Evolutionary conservation across 2,888 invertebrate genomes (phyloP), one percentile per base, ranked within the genome.

Genomic region (Himalopsyche kuldschensis): DNA sequence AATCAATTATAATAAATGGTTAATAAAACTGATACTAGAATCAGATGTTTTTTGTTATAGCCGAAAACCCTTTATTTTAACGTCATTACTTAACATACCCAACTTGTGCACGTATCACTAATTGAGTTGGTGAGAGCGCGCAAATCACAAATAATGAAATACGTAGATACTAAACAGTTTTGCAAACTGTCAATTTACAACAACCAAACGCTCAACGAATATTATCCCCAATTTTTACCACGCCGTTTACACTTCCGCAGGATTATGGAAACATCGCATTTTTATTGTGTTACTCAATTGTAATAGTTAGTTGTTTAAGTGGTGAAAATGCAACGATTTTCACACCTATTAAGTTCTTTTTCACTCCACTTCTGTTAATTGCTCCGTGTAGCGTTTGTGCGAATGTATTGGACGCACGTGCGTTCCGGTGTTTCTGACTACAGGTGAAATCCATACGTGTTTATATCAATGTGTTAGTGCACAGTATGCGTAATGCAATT

Each of bases 391-490:
- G 69, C 69, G 27, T 69, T 69, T 69, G 15, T 27, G 69, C 69
- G 69, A 69, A 30, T 82, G 82, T 75, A 46, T 47, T 47, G 76
- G 76, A 75, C 76, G 76, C 81, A 81, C 81, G 81, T 81, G 81
- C 81, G 81, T 46, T 35, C 27, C 75, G 81, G 27, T 69, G 69
- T 69, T 69, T 69, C 30, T 69, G 69, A 27, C 69, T 27, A 69
- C 69, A 69, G 69, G 69, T 69, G 69, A 69, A n/a, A 69, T 30
- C 27, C 69, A 27, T 69, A 30, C 30, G 27, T 69, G 69, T 30
- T 69, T 8, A 3, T 27, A 24, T 11, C 3, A 24, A 24, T 63
- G 63, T 63, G 6, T 27, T 69, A 2, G 69, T 69, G 69, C 27
- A 27, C 69, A 30, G 30, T 30, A 11, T 30, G 69, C 69, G 10